phyloP scores from a whole-genome alignment of 2,113 vertebrate species.

The Oryzias curvinotus region DNA sequence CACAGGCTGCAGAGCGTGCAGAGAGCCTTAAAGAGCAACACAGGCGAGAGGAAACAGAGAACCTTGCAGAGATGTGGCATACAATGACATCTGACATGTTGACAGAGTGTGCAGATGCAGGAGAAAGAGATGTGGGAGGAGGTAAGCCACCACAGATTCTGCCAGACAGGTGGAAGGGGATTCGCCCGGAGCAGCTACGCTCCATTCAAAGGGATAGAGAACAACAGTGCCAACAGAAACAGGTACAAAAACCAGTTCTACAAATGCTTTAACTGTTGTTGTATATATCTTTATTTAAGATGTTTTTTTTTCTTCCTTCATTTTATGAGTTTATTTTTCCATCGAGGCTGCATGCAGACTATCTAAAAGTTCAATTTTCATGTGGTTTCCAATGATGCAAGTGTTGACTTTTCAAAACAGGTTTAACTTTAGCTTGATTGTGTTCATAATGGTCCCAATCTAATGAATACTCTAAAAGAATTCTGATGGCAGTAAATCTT shows the following conservation, averaged over 20 bases:
- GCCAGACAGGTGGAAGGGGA: slow-evolving; percentile 78
- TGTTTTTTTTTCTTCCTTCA: neutral
- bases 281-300: neutral
- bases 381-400: no score
- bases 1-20: slow-evolving; percentile 66
- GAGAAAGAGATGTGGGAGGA: slow-evolving; percentile 25
- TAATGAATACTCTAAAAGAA: no score
- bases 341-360: neutral
- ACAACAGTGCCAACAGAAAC: slow-evolving; percentile 60
- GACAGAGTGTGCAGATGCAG: slow-evolving; percentile 71
- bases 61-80: slow-evolving; percentile 65
- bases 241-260: slow-evolving; percentile 51
- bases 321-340: neutral
- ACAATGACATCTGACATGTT: slow-evolving; percentile 77
- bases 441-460: no score
- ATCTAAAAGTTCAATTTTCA: neutral
- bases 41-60: slow-evolving; percentile 53
- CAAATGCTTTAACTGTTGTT: neutral
- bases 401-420: no score
- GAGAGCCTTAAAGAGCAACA: slow-evolving; percentile 51
- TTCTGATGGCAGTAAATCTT: no score
- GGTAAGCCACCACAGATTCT: slow-evolving; percentile 38
- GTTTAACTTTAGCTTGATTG: no score
- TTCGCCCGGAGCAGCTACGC: slow-evolving; percentile 69
- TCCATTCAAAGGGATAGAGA: slow-evolving; percentile 66